Evolutionary conservation across 1,140 invertebrate species (phyloP).

Genomic region (Rhopalosiphum padi): DNA sequence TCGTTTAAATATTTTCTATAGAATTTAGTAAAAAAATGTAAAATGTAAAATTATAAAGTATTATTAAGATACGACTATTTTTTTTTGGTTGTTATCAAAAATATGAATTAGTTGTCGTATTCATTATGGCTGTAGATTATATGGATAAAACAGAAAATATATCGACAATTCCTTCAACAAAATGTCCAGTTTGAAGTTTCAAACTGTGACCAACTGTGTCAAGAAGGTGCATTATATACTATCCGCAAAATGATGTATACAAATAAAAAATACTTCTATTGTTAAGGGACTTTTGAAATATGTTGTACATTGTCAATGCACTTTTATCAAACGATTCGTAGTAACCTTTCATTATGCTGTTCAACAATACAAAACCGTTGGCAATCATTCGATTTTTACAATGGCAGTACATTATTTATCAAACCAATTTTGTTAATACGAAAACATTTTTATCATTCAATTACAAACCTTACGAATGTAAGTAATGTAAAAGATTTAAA

Average conservation of each 20-base stretch:
- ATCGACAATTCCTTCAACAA: neutral
- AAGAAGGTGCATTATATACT: neutral
- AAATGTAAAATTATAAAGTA: neutral
- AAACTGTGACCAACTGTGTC: neutral
- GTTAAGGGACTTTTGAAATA: constrained; percentile 22
- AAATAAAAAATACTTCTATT: neutral
- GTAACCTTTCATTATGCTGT: constrained; percentile 21
- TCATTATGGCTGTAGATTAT: neutral
- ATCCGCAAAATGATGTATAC: neutral
- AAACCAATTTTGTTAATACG: neutral
- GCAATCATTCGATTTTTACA: constrained; percentile 25
- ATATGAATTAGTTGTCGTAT: neutral
- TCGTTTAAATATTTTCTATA: neutral
- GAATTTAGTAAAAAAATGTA: neutral
- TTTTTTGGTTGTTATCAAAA: neutral
- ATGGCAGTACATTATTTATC: neutral
- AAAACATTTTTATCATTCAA: neutral
- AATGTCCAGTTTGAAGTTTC: neutral
- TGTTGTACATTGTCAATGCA: neutral
- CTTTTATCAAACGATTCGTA: neutral
- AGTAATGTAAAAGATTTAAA: neutral
- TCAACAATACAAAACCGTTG: constrained; percentile 28
- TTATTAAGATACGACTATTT: neutral
- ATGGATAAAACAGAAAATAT: neutral
- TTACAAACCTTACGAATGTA: neutral